Evolutionary conservation across 1,140 invertebrate genomes (phyloP), one percentile per base, ranked within the genome.

Genomic region (Chironomus striatipennis): DNA sequence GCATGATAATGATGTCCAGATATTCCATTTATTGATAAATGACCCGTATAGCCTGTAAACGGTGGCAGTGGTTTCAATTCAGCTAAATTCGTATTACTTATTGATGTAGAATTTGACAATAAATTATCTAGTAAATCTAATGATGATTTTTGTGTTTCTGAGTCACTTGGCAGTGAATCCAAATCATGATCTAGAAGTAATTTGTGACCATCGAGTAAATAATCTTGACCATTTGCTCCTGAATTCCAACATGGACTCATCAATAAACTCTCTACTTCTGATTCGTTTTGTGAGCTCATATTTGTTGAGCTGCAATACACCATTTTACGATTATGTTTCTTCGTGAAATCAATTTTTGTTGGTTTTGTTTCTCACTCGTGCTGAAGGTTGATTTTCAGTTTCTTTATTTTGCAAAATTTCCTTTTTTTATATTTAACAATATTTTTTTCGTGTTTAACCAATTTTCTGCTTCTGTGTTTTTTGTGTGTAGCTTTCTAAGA

Each of bases 21-120:
- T 78, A 94, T 93, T 20, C 92, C 91, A 83, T 93, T 92, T 80
- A 93, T 92, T 77, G 89, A 92, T 42, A 92, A 83, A 78, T 93
- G 91, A 1, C 90, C 91, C 2, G 91, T 94, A 83, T 93, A 93
- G 12, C 90, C 90, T 15, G 91, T 93, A 81, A 94, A 94, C 0
- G 93, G 92, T 0, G 93, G 92, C 75, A 96, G 83, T 0, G 93
- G 93, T 80, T 95, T 95, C 73, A 95, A 84, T 79, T 95, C 93
- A 5, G 93, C 92, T 47, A 94, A 85, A 75, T 81, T 87, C 12
- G 85, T 85, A 76, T 85, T 86, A 73, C 85, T 85, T 18, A 70
- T 70, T 20, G 17, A 18, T 73, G 87, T 85, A 7, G 86, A 85
- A 70, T 85, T 87, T 73, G 90, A 81, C 42, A 89, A 79, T 43